A percentile compares a stretch with the other conserved stretches of the same genome.
Conservation (phyloP, 2,113 vertebrate genomes). For the Forbesichthys agassizii region DNA sequence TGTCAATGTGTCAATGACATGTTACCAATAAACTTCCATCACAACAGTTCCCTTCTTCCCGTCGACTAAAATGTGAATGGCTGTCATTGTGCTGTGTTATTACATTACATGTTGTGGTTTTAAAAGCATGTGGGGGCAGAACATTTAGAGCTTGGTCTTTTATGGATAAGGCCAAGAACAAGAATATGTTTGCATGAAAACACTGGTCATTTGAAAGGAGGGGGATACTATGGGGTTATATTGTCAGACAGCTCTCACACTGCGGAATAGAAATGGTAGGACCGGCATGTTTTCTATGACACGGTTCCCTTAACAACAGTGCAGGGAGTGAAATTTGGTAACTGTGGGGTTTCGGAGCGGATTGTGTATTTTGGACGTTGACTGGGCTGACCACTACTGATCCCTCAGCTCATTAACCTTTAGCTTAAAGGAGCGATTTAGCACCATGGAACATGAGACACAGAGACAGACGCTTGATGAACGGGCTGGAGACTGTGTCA, state of each 20-base stretch:
- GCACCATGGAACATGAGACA: slow-evolving; percentile 5
- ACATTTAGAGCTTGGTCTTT: background rate
- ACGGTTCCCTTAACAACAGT: background rate
- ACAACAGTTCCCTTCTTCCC: background rate
- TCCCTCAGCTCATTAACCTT: slow-evolving; percentile 32
- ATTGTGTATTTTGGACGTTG: slow-evolving; percentile 9
- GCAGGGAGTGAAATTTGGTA: background rate
- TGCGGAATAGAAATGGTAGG: background rate
- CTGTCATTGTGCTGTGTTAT: no score
- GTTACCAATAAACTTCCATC: background rate
- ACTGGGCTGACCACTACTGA: slow-evolving; percentile 22
- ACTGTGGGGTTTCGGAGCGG: background rate
- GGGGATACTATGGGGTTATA: background rate
- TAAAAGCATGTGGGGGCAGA: background rate
- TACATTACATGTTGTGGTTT: slow-evolving; percentile 14
- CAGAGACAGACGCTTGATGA: background rate
- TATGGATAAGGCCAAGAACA: no score
- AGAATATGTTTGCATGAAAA: background rate
- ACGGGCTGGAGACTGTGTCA: no score
- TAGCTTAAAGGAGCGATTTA: slow-evolving; percentile 42
- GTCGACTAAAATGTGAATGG: slow-evolving; percentile 1
- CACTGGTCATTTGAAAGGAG: no score
- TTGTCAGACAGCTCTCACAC: background rate
- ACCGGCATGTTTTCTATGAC: background rate
- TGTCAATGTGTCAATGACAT: background rate